A percentile compares a stretch with the other conserved stretches of the same genome.
These are phyloP conservation scores for Mechanitis mazaeus DNA, from an alignment of 2,888 invertebrate genomes.

Conservation along the genomic window DNA sequence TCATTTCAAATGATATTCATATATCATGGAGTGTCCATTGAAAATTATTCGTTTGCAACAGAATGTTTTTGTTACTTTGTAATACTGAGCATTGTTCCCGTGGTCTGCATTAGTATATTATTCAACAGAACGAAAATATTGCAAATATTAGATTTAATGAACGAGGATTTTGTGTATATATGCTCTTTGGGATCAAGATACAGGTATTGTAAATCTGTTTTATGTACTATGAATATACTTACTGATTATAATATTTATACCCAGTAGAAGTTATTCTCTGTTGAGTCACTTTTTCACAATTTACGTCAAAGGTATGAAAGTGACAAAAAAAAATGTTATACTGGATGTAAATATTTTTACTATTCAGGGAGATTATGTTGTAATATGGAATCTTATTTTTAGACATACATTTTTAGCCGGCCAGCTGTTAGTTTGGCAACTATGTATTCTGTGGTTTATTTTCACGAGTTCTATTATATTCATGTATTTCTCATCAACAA, in stretches of 20 bases:
- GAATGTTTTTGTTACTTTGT: slow-evolving; percentile 54
- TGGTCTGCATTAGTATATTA: slow-evolving; percentile 38
- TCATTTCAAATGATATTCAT: slow-evolving; percentile 40
- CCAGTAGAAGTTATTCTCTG: too few relatives aligned
- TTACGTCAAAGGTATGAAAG: too few relatives aligned
- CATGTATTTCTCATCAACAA: slow-evolving; percentile 37
- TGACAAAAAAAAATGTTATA: too few relatives aligned
- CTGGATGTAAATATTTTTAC: too few relatives aligned
- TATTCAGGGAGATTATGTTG: too few relatives aligned
- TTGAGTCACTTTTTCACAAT: too few relatives aligned
- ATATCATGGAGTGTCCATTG: slow-evolving; percentile 34
- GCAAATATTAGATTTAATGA: slow-evolving; percentile 42
- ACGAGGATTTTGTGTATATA: slow-evolving; percentile 45
- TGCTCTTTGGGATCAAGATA: slow-evolving; percentile 40
- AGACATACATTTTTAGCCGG: slow-evolving; percentile 49
- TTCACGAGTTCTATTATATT: slow-evolving; percentile 31
- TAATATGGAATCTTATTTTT: slow-evolving; percentile 30
- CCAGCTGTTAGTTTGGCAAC: slow-evolving; percentile 53
- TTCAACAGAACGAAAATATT: slow-evolving; percentile 37
- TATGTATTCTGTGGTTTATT: slow-evolving; percentile 43
- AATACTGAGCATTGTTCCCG: slow-evolving; percentile 39
- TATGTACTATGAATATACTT: too few relatives aligned
- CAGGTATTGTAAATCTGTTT: slow-evolving; percentile 37
- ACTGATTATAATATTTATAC: too few relatives aligned
- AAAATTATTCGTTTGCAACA: slow-evolving; percentile 48